Base-by-base conservation (phyloP, 2,888 invertebrate species). In the Drosophila mettleri region DNA sequence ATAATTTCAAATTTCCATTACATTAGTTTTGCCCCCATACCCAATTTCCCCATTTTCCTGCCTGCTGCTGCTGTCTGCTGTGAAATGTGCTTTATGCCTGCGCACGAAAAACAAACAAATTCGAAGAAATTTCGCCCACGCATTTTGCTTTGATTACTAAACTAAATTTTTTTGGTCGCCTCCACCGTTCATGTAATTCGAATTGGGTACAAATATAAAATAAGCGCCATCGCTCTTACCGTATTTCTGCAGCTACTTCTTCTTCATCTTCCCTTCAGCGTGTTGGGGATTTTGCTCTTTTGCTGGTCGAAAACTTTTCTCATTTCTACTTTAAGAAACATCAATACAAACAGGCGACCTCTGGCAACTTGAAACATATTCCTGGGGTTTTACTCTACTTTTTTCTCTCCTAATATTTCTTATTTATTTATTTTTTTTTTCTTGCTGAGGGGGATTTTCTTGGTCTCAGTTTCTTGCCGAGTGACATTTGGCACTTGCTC, bases 1-100 rank as follows among this genome's bases (percentile, higher is more conserved):
- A 88, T 88, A 88, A 89, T 89, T 89, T 87, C 78, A 78, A 88
- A 89, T 89, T 89, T 88, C 89, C 88, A 88, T 88, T 88, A 88
- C 89, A 88, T 89, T 89, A 88, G 90, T 86, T 86, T 84, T 64
- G 58, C 67, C 27, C 27, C 20, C 45, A 8, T n/a, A n/a, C n/a
- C n/a, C n/a, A n/a, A n/a, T n/a, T n/a, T n/a, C n/a, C n/a, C n/a
- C n/a, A n/a, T n/a, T n/a, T n/a, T n/a, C n/a, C n/a, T n/a, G n/a
- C n/a, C 12, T 3, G 41, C 46, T 36, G 8, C 29, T 33, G 38
- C 36, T 33, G 14, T 38, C 34, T 12, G 39, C 31, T 58, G 10
- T 66, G 72, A 76, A 68, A 73, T 76, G 71, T 89, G 74, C 62
- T 89, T 87, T 85, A 89, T 85, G 89, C 88, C 61, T 67, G 64